Base-by-base conservation (phyloP, 2,888 invertebrate species). In the Orthosia gothica region DNA sequence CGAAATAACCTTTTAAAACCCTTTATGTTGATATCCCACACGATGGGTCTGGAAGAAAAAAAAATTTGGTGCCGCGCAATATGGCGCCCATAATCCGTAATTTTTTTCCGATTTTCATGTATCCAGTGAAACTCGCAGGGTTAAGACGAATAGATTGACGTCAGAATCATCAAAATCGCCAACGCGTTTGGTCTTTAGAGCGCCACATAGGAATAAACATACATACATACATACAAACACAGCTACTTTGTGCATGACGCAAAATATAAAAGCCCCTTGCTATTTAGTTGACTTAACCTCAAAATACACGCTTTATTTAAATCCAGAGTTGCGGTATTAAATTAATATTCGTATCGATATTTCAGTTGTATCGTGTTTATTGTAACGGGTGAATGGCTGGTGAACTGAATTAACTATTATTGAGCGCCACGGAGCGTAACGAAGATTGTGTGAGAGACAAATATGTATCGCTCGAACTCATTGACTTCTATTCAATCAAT, bases 311-410 rank as follows among this genome's bases (percentile, higher is more conserved):
- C 73, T 85, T 81, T 79, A 86, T 88, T 88, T 87, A 85, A 57
- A 79, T 65, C 61, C 82, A 84, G 76, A 84, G 76, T 75, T 75
- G 78, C 77, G 74, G 85, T 76, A 88, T 89, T 86, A 87, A 90
- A 88, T 90, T 89, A 89, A 90, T 91, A 88, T 87, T 87, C 82
- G 79, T 79, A 81, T 85, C 87, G 76, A 83, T 80, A 81, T 81
- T 86, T 84, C 88, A 82, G 75, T 78, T 76, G 75, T 73, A 71
- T 81, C 77, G 66, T 79, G 84, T 84, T 86, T 85, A 86, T 85
- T 84, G 85, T 85, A 76, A 81, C 83, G 89, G 77, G 61, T 87
- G 89, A 87, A 84, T 83, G 85, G 54, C 72, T 83, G 70, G 65
- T 81, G 76, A 81, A 76, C 75, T 77, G 81, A 89, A 86, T 89